A percentile compares a stretch with the other conserved stretches of the same genome.
phyloP scores from a whole-genome alignment of 2,797 vertebrate genomes.

The Synanceia verrucosa region DNA sequence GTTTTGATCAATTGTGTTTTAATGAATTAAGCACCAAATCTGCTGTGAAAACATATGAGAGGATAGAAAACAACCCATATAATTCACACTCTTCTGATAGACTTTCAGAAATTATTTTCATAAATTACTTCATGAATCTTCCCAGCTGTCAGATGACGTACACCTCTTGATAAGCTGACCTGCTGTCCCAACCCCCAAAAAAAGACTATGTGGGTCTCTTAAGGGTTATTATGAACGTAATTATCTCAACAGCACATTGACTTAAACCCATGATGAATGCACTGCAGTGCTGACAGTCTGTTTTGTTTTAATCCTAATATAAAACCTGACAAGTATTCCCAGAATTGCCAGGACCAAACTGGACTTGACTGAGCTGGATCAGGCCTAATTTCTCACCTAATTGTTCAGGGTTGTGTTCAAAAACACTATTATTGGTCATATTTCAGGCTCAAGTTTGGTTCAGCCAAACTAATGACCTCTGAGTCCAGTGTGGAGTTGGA shows the following conservation, averaged over 20 bases:
- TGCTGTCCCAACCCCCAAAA: not conserved
- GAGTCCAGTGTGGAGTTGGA: conserved; percentile 19
- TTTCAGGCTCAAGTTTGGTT: conserved; percentile 27
- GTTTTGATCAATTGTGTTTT: no score
- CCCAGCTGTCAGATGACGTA: not conserved
- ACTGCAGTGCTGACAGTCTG: not conserved
- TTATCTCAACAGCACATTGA: not conserved
- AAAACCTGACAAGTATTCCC: conserved; percentile 13
- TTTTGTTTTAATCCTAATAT: conserved; percentile 17
- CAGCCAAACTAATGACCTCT: conserved; percentile 42
- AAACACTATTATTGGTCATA: conserved; percentile 33
- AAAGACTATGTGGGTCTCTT: not conserved
- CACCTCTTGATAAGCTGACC: not conserved
- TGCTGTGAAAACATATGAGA: no score
- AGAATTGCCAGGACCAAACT: conserved; percentile 20
- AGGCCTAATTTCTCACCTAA: conserved; percentile 18
- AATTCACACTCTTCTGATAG: no score
- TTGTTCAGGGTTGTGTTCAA: conserved; percentile 19
- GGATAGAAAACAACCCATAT: no score
- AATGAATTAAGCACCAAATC: no score
- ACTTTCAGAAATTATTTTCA: no score
- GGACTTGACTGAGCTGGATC: conserved; percentile 19
- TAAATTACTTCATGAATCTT: not conserved
- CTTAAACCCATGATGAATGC: not conserved
- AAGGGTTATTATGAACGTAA: not conserved